phyloP scores from a whole-genome alignment of 2,113 vertebrate genomes.

The Toxostoma redivivum region DNA sequence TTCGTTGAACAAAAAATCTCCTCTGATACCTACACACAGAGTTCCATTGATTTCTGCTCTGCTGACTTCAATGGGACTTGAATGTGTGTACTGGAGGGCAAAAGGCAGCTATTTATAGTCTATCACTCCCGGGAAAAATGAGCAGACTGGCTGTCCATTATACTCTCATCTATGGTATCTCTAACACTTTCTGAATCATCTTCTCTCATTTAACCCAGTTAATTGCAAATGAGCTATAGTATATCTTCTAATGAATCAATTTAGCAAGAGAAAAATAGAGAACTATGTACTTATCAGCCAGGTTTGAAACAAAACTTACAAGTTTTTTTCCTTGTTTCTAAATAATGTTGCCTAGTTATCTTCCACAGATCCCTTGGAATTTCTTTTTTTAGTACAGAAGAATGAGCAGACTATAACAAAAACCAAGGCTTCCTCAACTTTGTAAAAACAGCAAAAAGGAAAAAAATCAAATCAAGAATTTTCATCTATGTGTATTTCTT shows the following conservation, averaged over 20 bases:
- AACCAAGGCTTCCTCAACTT: not conserved
- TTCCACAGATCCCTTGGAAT: not conserved
- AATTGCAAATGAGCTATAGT: not conserved
- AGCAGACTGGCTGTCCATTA: not conserved
- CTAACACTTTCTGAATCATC: not conserved
- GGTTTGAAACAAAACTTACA: not conserved
- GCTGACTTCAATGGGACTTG: not conserved
- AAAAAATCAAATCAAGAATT: not conserved
- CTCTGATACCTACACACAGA: not conserved
- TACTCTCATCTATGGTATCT: not conserved
- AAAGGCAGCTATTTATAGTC: conserved; percentile 3
- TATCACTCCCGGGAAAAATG: not conserved
- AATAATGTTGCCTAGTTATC: not conserved
- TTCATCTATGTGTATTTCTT: not conserved
- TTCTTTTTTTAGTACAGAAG: not conserved
- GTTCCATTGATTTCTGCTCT: not conserved
- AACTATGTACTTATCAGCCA: not conserved
- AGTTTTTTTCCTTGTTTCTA: not conserved
- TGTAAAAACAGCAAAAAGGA: not conserved
- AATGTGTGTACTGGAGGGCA: not conserved
- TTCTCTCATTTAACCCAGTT: not conserved
- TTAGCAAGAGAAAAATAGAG: not conserved
- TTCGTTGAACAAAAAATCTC: not conserved
- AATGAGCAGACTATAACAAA: not conserved
- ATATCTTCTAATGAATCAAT: not conserved